Evolutionary conservation across 2,888 invertebrate genomes (phyloP).

Genomic region (Neocrepidodera transversa): DNA sequence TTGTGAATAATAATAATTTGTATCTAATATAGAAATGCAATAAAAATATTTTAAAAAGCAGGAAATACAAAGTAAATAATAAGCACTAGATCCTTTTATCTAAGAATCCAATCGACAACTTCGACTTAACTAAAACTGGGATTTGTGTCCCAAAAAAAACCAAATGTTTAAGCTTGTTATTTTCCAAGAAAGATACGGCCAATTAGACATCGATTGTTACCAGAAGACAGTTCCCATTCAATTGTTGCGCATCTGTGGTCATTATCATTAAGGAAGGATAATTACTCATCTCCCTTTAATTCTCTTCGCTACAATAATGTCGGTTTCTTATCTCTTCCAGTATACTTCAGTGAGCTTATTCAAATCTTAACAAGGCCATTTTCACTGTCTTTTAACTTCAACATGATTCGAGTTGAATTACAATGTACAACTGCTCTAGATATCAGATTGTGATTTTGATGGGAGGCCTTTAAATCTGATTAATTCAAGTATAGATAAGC

Average conservation of each 20-base stretch:
- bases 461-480: constrained; percentile 22
- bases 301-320: constrained; percentile 37
- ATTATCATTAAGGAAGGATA: constrained; percentile 47
- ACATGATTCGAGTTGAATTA: constrained; percentile 20
- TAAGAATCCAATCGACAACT: constrained; percentile 11
- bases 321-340: constrained; percentile 42
- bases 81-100: no score
- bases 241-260: constrained; percentile 49
- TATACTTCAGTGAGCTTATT: constrained; percentile 42
- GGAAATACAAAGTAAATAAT: no score
- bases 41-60: no score
- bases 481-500: constrained; percentile 9
- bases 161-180: constrained; percentile 44
- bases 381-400: constrained; percentile 19
- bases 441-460: constrained; percentile 34
- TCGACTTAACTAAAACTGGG: constrained; percentile 4
- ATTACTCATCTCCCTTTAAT: constrained; percentile 41
- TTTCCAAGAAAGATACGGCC: constrained; percentile 33
- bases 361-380: constrained; percentile 39
- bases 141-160: constrained; percentile 40
- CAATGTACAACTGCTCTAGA: constrained; percentile 20
- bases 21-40: no score
- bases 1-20: no score
- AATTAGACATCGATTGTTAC: constrained; percentile 44
- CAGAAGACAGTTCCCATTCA: constrained; percentile 37